These are phyloP conservation scores for Salvelinus fontinalis DNA, from an alignment of 2,113 vertebrate genomes.

Conservation along the genomic window DNA sequence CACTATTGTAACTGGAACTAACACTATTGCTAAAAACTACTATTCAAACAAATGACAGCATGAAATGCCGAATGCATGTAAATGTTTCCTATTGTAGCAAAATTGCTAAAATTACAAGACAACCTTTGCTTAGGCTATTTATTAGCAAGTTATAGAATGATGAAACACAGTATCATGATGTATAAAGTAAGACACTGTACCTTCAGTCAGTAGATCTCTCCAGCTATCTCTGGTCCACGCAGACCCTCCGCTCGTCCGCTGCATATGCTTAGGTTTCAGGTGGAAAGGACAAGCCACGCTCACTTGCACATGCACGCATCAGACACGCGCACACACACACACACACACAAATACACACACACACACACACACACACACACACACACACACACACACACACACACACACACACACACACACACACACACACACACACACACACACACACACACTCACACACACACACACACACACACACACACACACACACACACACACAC, in stretches of 20 bases:
- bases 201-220: neutral
- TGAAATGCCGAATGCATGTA: neutral
- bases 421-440: too few species aligned
- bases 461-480: too few species aligned
- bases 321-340: too few species aligned
- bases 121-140: neutral
- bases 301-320: neutral
- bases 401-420: too few species aligned
- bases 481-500: too few species aligned
- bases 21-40: too few species aligned
- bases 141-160: neutral
- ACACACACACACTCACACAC: too few species aligned
- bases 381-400: too few species aligned
- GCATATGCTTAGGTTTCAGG: conserved; percentile 44
- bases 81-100: neutral
- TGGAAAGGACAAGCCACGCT: conserved; percentile 28
- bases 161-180: neutral
- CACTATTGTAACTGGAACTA: too few species aligned
- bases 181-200: neutral
- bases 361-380: too few species aligned
- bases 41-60: neutral
- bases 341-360: too few species aligned
- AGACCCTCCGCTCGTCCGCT: conserved; percentile 26
- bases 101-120: neutral
- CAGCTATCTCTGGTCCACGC: conserved; percentile 9